Percentiles rank a stretch among this genome's conserved stretches.
These are phyloP conservation scores for Sycophila sp. DNA, from an alignment of 1,140 invertebrate species.

Conservation along the genomic window DNA sequence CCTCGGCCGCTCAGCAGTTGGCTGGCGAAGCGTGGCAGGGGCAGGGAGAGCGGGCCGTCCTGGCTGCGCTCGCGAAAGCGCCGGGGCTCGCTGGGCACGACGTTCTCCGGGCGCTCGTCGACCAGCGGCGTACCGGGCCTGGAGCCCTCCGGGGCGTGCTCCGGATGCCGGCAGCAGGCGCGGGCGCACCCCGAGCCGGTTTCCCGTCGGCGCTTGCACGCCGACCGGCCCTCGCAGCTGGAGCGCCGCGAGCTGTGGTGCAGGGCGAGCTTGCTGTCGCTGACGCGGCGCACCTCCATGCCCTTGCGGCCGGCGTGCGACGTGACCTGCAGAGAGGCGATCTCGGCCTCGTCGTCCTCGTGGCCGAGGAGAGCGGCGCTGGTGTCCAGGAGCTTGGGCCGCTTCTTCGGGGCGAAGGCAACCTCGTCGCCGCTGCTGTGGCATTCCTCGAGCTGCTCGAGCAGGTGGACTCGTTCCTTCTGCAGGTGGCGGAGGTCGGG, in stretches of 20 bases:
- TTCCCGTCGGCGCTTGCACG: constrained; percentile 62
- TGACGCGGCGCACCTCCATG: constrained; percentile 68
- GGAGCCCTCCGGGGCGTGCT: constrained; percentile 73
- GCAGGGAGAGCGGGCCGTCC: constrained; percentile 79
- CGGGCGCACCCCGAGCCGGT: constrained; percentile 53
- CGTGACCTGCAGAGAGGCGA: constrained; percentile 62
- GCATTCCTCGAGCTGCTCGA: constrained; percentile 79
- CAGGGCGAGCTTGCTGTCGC: constrained; percentile 64
- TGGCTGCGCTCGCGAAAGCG: constrained; percentile 73
- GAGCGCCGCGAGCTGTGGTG: constrained; percentile 64
- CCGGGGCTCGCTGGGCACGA: constrained; percentile 77
- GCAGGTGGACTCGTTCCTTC: constrained; percentile 75
- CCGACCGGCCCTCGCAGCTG: constrained; percentile 64
- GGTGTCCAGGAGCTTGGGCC: constrained; percentile 71
- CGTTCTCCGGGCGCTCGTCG: constrained; percentile 83
- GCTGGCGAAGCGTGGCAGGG: constrained; percentile 85
- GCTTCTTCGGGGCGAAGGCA: constrained; percentile 72
- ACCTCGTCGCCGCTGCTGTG: constrained; percentile 76
- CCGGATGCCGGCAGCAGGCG: constrained; percentile 58
- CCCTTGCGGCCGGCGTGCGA: constrained; percentile 65
- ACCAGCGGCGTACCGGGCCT: constrained; percentile 84
- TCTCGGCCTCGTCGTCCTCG: constrained; percentile 66
- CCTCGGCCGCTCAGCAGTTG: constrained; percentile 70
- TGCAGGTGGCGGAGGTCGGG: constrained; percentile 75
- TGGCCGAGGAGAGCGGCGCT: constrained; percentile 8